A percentile compares a stretch with the other conserved stretches of the same genome.
Conservation (phyloP, 2,888 invertebrate genomes). For the Volucella inflata region DNA sequence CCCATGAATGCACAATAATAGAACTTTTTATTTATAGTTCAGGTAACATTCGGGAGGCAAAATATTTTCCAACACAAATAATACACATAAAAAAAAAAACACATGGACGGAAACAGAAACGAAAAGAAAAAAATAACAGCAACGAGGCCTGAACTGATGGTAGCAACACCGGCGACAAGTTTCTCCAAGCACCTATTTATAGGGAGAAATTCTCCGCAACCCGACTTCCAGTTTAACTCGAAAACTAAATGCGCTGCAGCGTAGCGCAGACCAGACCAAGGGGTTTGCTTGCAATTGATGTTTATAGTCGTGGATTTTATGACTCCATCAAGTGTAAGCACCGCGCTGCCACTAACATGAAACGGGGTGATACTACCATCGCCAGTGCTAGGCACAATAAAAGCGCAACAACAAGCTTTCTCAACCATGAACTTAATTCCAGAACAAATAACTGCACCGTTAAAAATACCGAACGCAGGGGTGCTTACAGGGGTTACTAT, state of each 20-base stretch:
- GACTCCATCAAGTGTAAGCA: constrained; percentile 71
- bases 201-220: constrained; percentile 2
- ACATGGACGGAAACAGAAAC: constrained; percentile 54
- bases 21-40: constrained; percentile 74
- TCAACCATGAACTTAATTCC: constrained; percentile 72
- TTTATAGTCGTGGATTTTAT: constrained; percentile 69
- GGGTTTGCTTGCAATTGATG: constrained; percentile 63
- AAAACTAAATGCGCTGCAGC: constrained; percentile 32
- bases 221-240: neutral
- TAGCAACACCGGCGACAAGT: constrained; percentile 59
- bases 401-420: constrained; percentile 65
- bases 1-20: constrained; percentile 73
- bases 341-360: constrained; percentile 1
- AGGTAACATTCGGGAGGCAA: constrained; percentile 61
- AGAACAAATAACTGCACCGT: constrained; percentile 70
- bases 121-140: constrained; percentile 29
- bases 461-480: neutral
- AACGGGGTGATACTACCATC: constrained; percentile 3
- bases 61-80: constrained; percentile 62
- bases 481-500: neutral
- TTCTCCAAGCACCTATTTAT: constrained; percentile 23
- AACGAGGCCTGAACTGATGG: constrained; percentile 9
- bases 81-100: constrained; percentile 21
- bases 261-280: neutral
- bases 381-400: constrained; percentile 24